Evolutionary conservation across 2,888 invertebrate species (phyloP).

Genomic region (Isoperla grammatica): DNA sequence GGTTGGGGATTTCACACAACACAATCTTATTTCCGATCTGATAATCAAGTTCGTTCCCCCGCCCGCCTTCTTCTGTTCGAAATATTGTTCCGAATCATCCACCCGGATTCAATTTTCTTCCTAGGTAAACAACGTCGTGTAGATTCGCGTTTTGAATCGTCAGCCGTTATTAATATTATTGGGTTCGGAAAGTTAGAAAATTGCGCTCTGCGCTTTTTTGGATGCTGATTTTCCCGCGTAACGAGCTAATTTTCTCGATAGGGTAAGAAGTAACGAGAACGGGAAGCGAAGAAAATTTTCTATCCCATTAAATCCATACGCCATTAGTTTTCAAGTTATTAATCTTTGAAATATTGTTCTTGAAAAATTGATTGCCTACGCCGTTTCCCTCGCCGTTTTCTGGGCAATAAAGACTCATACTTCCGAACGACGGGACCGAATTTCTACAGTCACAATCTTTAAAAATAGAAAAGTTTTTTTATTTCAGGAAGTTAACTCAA

Average conservation of each 20-base stretch:
- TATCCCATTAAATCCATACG: constrained; percentile 26
- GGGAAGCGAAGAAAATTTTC: constrained; percentile 23
- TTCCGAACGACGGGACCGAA: constrained; percentile 10
- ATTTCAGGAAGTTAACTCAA: constrained; percentile 23
- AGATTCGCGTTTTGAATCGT: too few relatives aligned
- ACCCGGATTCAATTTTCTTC: too few relatives aligned
- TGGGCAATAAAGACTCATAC: neutral
- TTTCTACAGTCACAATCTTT: constrained; percentile 15
- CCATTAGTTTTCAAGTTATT: constrained; percentile 27
- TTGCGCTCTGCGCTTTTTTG: too few relatives aligned
- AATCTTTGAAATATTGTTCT: constrained; percentile 27
- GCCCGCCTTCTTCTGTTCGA: too few relatives aligned
- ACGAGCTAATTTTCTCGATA: constrained; percentile 11
- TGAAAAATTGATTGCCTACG: constrained; percentile 23
- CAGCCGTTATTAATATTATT: too few relatives aligned
- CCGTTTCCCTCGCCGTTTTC: constrained; percentile 9
- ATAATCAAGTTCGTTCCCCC: too few relatives aligned
- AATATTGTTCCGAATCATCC: too few relatives aligned
- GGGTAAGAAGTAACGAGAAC: constrained; percentile 2
- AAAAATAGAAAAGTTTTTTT: constrained; percentile 22
- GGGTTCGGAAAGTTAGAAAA: too few relatives aligned
- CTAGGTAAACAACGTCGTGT: too few relatives aligned
- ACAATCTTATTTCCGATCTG: too few relatives aligned
- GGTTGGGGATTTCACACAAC: too few relatives aligned
- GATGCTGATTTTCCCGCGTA: neutral